Evolutionary conservation across 2,113 vertebrate genomes (phyloP).

Genomic region (Haemorhous mexicanus): DNA sequence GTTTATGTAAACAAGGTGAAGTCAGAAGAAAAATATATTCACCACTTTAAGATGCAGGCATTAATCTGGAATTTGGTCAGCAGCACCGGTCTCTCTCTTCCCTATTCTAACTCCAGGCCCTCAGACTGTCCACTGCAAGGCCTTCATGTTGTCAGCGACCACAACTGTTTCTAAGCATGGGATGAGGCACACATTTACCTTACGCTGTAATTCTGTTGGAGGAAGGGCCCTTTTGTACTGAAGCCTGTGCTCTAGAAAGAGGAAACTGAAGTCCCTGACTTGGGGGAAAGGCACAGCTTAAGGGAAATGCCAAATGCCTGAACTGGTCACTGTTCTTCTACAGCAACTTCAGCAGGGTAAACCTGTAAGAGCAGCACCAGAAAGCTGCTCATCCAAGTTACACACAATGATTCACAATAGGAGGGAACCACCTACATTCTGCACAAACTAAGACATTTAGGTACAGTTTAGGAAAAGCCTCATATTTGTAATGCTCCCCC

Average conservation of each 20-base stretch:
- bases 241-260: background rate
- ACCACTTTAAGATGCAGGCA: background rate
- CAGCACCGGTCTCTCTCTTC: background rate
- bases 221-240: background rate
- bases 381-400: background rate
- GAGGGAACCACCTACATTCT: background rate
- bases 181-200: background rate
- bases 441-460: background rate
- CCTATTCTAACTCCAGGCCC: background rate
- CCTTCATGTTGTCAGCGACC: rapidly evolving
- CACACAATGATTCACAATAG: background rate
- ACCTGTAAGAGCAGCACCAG: background rate
- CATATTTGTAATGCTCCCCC: background rate
- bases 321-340: background rate
- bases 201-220: background rate
- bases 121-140: background rate
- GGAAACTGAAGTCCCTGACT: background rate
- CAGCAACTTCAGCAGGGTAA: background rate
- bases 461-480: background rate
- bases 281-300: background rate
- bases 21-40: background rate
- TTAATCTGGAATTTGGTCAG: background rate
- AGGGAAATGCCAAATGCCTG: background rate
- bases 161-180: background rate
- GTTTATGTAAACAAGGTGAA: background rate